phyloP scores from a whole-genome alignment of 2,113 vertebrate species.

The Brachirus orientalis region DNA sequence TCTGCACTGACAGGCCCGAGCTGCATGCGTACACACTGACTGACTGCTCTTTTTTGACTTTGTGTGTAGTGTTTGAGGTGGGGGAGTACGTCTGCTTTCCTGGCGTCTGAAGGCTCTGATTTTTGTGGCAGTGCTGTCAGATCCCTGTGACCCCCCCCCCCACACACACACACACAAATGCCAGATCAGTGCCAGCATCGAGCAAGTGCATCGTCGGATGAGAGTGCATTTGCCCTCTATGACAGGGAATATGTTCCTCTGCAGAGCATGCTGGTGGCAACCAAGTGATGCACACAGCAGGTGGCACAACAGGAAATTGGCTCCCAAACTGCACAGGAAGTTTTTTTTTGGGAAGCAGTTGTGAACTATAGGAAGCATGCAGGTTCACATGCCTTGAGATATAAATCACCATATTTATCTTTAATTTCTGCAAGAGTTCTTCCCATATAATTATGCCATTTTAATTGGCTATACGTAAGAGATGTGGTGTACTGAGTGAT shows the following conservation, averaged over 20 bases:
- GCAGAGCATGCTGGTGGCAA: slow-evolving; percentile 91
- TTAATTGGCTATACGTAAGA: no score
- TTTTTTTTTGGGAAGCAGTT: slow-evolving; percentile 14
- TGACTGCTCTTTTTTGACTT: slow-evolving; percentile 97
- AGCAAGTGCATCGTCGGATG: slow-evolving; percentile 76
- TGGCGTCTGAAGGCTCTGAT: slow-evolving; percentile 88
- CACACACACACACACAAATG: slow-evolving; percentile 32
- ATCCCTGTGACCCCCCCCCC: slow-evolving; percentile 78
- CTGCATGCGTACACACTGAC: slow-evolving; percentile 84
- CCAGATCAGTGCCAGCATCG: slow-evolving; percentile 85
- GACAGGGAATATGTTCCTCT: slow-evolving; percentile 97
- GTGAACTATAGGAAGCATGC: slow-evolving; percentile 16
- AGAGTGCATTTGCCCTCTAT: slow-evolving; percentile 85
- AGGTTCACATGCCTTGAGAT: slow-evolving; percentile 3
- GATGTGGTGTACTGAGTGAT: no score
- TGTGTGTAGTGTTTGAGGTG: slow-evolving; percentile 55
- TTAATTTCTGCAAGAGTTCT: neutral
- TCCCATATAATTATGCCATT: no score
- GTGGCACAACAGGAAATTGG: slow-evolving; percentile 30
- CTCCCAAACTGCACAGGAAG: slow-evolving; percentile 15
- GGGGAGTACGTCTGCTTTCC: slow-evolving; percentile 78
- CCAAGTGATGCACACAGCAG: slow-evolving; percentile 81
- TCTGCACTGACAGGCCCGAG: slow-evolving; percentile 75
- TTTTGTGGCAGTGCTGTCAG: slow-evolving; percentile 97
- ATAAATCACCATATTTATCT: neutral